Conservation (phyloP, 2,888 invertebrate species). For the Dasypogon diadema region DNA sequence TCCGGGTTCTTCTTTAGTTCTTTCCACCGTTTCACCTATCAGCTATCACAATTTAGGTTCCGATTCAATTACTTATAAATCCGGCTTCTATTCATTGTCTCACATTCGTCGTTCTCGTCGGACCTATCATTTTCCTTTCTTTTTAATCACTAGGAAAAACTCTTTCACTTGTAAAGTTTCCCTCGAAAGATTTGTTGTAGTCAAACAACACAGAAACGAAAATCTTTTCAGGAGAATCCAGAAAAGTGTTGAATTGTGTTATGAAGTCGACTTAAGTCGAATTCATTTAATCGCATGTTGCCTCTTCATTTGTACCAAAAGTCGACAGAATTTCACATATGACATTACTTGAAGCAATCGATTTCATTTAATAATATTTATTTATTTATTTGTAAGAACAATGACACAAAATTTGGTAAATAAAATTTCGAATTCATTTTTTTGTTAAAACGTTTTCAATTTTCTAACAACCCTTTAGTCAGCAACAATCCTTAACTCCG, state of each 20-base stretch:
- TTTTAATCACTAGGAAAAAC: conserved; percentile 46
- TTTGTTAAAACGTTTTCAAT: not conserved
- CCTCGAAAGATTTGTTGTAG: conserved; percentile 39
- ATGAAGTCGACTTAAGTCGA: not conserved
- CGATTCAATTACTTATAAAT: conserved; percentile 30
- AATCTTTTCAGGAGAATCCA: conserved; percentile 46
- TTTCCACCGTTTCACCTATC: not conserved
- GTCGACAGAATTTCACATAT: too few species aligned
- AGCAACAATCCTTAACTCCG: conserved; percentile 80
- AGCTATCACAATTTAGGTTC: not conserved
- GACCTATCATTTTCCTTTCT: conserved; percentile 44
- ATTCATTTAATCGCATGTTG: too few species aligned
- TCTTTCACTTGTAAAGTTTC: conserved; percentile 56
- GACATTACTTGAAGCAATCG: too few species aligned
- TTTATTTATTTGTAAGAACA: too few species aligned
- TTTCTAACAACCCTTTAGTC: conserved; percentile 8
- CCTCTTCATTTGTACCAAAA: too few species aligned
- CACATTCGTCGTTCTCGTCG: not conserved
- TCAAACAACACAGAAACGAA: conserved; percentile 5
- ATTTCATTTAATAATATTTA: too few species aligned
- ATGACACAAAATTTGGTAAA: conserved; percentile 3
- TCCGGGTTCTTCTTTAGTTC: not conserved
- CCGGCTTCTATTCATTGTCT: conserved; percentile 13
- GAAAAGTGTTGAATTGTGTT: conserved; percentile 49
- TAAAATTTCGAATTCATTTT: not conserved